Base-by-base conservation (phyloP, 2,888 invertebrate species). In the Xanthorhoe spadicearia region DNA sequence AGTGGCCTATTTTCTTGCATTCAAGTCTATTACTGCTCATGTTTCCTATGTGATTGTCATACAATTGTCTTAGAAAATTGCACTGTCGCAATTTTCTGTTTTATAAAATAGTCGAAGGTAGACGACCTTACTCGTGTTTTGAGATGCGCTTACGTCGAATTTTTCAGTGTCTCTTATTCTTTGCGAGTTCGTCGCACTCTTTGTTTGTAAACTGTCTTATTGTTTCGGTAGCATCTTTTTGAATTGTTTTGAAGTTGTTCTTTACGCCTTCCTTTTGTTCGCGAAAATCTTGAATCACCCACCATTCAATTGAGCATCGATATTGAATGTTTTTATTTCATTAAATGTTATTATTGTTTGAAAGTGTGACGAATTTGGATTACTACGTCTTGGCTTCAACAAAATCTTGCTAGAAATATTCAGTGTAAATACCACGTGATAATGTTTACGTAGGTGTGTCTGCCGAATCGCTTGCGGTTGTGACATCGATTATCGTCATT, bases 141-240 rank as follows among this genome's bases (percentile, higher is more conserved):
- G 72, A 70, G 77, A 77, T 77, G 77, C 78, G 80, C 75, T 74
- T 78, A 80, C 78, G 76, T 75, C 72, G 74, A 64, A 64, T 80
- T 68, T 73, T 70, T 68, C 77, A 72, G 67, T 87, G 85, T 81
- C 81, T 71, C 32, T 32, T 72, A 71, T 78, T 64, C 76, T 77
- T 72, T 67, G 68, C 35, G 79, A 84, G 82, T 77, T 86, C 80
- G 85, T 86, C 83, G 83, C 77, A 82, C 79, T 78, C 70, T 84
- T 86, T 90, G 88, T 89, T 91, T 87, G 86, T 89, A 88, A 89
- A 89, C 88, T 86, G 69, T 76, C 71, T 75, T 73, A 76, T 77
- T 77, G 74, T 79, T 72, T 66, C 71, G 67, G 54, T 61, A 60
- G 60, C 63, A 18, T 23, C 46, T 59, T 46, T 43, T 49, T 54